Evolutionary conservation across 2,888 invertebrate genomes (phyloP).

Genomic region (Shargacucullia verbasci): DNA sequence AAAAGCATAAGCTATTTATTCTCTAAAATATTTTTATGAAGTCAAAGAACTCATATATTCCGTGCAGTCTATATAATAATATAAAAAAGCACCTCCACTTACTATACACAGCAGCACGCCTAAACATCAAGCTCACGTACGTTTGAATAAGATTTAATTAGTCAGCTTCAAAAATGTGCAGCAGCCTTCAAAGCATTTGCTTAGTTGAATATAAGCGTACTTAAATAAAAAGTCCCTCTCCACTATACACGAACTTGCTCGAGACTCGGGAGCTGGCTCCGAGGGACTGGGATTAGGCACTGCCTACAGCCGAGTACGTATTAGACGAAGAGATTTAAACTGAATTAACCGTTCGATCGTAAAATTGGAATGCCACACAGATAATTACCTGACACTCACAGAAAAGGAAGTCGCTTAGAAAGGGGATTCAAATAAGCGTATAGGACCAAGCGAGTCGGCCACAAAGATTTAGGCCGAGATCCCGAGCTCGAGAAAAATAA

Average conservation of each 20-base stretch:
- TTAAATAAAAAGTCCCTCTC: conserved; percentile 67
- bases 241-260: conserved; percentile 58
- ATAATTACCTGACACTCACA: conserved; percentile 90
- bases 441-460: conserved; percentile 77
- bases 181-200: conserved; percentile 41
- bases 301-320: conserved; percentile 82
- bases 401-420: conserved; percentile 87
- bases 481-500: conserved; percentile 77
- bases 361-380: conserved; percentile 89
- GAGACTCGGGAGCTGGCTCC: conserved; percentile 73
- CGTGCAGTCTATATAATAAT: background rate
- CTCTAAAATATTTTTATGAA: background rate
- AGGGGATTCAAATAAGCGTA: conserved; percentile 87
- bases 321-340: conserved; percentile 88
- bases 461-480: conserved; percentile 63
- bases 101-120: conserved; percentile 25
- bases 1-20: background rate
- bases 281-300: conserved; percentile 84
- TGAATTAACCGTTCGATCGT: conserved; percentile 89
- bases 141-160: conserved; percentile 54
- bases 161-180: conserved; percentile 48
- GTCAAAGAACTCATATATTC: conserved; percentile 2
- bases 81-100: conserved; percentile 7
- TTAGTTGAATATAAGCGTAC: conserved; percentile 42
- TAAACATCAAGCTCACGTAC: conserved; percentile 28